Conservation (phyloP, 1,140 invertebrate genomes). For the Drosophila dunni region DNA sequence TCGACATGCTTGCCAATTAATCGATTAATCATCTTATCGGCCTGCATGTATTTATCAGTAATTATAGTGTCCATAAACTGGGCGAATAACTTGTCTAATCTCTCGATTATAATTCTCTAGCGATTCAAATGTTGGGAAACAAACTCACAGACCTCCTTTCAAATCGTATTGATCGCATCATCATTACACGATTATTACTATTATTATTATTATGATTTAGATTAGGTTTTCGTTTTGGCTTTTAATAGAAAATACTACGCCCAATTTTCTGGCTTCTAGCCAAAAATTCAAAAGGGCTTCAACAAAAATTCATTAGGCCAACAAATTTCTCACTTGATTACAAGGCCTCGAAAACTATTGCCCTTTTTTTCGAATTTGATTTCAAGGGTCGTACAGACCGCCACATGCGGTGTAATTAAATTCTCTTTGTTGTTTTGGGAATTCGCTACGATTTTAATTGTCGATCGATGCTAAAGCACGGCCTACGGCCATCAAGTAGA, state of each 20-base stretch:
- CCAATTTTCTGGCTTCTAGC: constrained; percentile 60
- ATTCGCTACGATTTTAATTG: constrained; percentile 82
- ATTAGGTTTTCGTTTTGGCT: constrained; percentile 41
- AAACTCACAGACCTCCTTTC: constrained; percentile 54
- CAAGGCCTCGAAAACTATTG: constrained; percentile 44
- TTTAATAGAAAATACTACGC: constrained; percentile 56
- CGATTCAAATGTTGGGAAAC: constrained; percentile 2
- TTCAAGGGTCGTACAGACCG: constrained; percentile 58
- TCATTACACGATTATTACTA: constrained; percentile 57
- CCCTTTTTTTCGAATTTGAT: constrained; percentile 32
- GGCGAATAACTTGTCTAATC: constrained; percentile 17
- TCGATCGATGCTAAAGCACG: constrained; percentile 42
- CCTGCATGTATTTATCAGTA: constrained; percentile 28
- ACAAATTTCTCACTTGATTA: constrained; percentile 76
- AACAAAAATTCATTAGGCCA: constrained; percentile 73
- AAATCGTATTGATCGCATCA: constrained; percentile 40
- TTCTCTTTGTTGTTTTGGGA: constrained; percentile 75
- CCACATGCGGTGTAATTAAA: constrained; percentile 81
- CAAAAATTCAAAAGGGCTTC: constrained; percentile 53
- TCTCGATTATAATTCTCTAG: background rate
- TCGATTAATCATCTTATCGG: constrained; percentile 42
- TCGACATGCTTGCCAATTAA: constrained; percentile 36
- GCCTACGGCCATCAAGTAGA: constrained; percentile 54
- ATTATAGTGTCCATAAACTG: constrained; percentile 28
- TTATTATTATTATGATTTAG: constrained; percentile 27